phyloP scores from a whole-genome alignment of 2,113 vertebrate genomes.

The Sorex fumeus region DNA sequence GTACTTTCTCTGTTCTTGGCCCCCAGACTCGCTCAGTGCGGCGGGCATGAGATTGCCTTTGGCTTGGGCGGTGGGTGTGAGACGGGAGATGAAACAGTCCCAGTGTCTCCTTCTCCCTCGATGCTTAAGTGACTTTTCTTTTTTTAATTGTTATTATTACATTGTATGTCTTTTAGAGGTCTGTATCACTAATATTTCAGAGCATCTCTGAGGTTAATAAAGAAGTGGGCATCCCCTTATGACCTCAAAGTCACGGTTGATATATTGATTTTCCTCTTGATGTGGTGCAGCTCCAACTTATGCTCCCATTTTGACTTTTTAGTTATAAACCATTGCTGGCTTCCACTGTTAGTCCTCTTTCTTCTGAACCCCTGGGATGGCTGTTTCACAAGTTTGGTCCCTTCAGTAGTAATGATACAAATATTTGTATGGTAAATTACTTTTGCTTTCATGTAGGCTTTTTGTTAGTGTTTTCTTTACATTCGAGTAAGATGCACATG shows the following conservation, averaged over 20 bases:
- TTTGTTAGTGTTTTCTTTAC: neutral
- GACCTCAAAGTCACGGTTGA: neutral
- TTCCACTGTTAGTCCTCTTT: neutral
- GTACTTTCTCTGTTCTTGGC: neutral
- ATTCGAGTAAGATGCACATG: neutral
- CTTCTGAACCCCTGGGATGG: neutral
- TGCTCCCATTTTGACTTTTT: neutral
- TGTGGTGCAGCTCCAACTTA: too few relatives aligned
- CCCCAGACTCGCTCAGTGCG: slow-evolving; percentile 34
- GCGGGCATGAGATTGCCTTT: slow-evolving; percentile 36
- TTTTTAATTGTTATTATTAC: neutral
- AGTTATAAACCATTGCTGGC: neutral
- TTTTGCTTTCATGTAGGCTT: neutral
- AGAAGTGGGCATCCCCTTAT: neutral
- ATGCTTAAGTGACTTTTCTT: neutral
- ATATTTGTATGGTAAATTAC: neutral
- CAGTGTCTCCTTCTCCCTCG: neutral
- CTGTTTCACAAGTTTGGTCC: slow-evolving; percentile 7
- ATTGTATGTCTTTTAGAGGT: neutral
- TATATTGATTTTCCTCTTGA: too few relatives aligned
- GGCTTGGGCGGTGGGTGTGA: neutral
- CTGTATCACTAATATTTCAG: neutral
- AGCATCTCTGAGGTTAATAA: slow-evolving; percentile 20
- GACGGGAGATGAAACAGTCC: neutral
- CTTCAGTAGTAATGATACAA: neutral